These are phyloP conservation scores for Tolypeutes matacus DNA, from an alignment of 2,797 vertebrate species.

Conservation along the genomic window DNA sequence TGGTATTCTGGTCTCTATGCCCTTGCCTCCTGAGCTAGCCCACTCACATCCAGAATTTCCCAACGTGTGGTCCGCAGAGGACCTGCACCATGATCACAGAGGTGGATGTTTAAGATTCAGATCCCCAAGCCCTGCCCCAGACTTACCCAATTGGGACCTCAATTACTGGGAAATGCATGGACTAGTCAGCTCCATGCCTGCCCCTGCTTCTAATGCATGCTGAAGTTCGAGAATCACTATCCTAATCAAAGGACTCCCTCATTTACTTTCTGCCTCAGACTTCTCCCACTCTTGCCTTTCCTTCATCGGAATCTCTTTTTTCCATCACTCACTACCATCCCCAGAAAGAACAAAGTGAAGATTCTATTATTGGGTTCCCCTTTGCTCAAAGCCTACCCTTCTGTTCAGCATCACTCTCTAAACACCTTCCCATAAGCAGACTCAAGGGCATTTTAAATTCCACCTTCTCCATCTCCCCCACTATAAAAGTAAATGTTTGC, in stretches of 20 bases:
- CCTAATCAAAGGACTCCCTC: neutral
- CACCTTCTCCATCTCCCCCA: neutral
- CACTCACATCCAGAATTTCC: neutral
- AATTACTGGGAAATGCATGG: neutral
- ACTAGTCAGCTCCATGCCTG: neutral
- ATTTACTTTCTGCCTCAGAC: neutral
- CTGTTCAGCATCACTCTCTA: neutral
- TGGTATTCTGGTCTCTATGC: neutral
- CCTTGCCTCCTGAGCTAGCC: neutral
- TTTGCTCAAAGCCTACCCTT: neutral
- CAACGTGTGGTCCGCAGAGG: neutral
- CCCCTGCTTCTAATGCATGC: neutral
- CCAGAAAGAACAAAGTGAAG: neutral
- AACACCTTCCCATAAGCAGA: neutral
- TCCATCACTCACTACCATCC: neutral
- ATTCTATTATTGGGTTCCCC: neutral
- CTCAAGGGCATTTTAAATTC: conserved; percentile 12
- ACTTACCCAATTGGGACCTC: neutral
- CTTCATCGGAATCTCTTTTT: neutral
- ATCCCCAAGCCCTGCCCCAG: neutral
- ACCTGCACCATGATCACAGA: neutral
- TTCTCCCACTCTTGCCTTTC: neutral
- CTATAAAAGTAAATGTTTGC: conserved; percentile 1
- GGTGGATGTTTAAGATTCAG: neutral
- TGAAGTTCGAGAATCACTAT: neutral